Percentiles rank a stretch among this genome's conserved stretches.
Evolutionary conservation across 2,888 invertebrate species (phyloP).

Genomic region (Agriopis leucophaearia): DNA sequence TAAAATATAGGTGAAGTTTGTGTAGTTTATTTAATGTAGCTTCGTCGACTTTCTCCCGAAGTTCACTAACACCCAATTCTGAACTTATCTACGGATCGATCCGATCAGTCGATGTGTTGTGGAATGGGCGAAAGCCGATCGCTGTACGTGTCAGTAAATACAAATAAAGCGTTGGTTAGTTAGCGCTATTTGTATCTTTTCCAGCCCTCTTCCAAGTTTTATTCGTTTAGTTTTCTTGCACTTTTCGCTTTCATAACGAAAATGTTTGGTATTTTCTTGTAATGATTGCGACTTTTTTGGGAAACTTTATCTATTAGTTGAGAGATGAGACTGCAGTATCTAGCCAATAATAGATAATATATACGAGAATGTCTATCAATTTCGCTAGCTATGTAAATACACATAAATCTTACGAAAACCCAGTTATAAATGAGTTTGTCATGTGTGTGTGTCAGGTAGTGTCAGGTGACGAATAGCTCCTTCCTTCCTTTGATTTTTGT

Average conservation of each 20-base stretch:
- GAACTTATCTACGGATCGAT: slow-evolving; percentile 66
- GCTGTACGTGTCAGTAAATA: slow-evolving; percentile 37
- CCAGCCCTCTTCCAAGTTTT: slow-evolving; percentile 23
- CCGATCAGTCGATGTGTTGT: slow-evolving; percentile 54
- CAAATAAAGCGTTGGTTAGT: slow-evolving; percentile 35
- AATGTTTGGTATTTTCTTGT: not conserved
- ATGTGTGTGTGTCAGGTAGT: slow-evolving; percentile 23
- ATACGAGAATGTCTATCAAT: not conserved
- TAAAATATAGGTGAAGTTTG: slow-evolving; percentile 74
- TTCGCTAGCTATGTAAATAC: slow-evolving; percentile 3
- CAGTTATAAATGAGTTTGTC: slow-evolving; percentile 19
- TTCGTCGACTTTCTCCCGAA: slow-evolving; percentile 62
- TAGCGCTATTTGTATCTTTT: slow-evolving; percentile 30
- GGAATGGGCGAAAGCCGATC: slow-evolving; percentile 25
- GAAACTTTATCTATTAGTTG: slow-evolving; percentile 6
- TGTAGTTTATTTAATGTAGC: slow-evolving; percentile 71
- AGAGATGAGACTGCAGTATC: slow-evolving; percentile 1
- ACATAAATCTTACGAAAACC: slow-evolving; percentile 9
- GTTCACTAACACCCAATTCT: slow-evolving; percentile 59
- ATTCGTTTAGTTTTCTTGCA: slow-evolving; percentile 21
- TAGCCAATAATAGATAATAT: not conserved
- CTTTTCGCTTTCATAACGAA: not conserved
- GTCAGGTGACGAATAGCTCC: slow-evolving; percentile 23
- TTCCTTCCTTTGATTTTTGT: slow-evolving; percentile 23
- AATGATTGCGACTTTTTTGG: not conserved